Evolutionary conservation across 2,797 vertebrate species (phyloP).

Genomic region (Tragopan temminckii): DNA sequence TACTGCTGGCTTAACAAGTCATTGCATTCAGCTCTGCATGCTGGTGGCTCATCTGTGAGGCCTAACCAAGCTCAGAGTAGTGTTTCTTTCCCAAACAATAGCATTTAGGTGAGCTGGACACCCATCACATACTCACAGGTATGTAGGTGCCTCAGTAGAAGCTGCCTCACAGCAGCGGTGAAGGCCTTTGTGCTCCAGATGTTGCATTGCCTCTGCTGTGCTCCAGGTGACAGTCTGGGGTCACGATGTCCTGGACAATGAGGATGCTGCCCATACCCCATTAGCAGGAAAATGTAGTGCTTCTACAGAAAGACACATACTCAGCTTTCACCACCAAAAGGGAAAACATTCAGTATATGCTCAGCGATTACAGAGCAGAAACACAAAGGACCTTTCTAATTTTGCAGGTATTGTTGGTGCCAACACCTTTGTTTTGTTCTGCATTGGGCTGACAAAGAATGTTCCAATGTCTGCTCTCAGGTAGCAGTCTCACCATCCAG

Average conservation of each 20-base stretch:
- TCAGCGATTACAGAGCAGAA: background rate
- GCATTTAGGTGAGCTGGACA: background rate
- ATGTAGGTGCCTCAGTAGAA: too few relatives aligned
- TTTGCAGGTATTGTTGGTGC: background rate
- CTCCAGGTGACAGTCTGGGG: background rate
- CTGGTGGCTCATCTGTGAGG: background rate
- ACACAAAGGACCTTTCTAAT: background rate
- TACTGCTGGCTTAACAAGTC: background rate
- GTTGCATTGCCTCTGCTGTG: background rate
- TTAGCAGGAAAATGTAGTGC: background rate
- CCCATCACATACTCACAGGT: fast-evolving
- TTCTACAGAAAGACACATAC: background rate
- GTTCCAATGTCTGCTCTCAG: background rate
- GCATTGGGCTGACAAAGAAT: background rate
- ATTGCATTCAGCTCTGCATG: background rate
- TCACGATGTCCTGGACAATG: background rate
- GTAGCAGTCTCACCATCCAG: background rate
- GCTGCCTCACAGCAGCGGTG: background rate
- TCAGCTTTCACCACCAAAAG: too few relatives aligned
- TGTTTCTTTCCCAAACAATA: background rate
- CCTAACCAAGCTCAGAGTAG: background rate
- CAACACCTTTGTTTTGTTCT: background rate
- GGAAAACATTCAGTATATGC: fast-evolving
- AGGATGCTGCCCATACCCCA: background rate
- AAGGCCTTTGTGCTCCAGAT: background rate